Conservation (phyloP, 2,113 vertebrate species). For the Opisthocomus hoazin region DNA sequence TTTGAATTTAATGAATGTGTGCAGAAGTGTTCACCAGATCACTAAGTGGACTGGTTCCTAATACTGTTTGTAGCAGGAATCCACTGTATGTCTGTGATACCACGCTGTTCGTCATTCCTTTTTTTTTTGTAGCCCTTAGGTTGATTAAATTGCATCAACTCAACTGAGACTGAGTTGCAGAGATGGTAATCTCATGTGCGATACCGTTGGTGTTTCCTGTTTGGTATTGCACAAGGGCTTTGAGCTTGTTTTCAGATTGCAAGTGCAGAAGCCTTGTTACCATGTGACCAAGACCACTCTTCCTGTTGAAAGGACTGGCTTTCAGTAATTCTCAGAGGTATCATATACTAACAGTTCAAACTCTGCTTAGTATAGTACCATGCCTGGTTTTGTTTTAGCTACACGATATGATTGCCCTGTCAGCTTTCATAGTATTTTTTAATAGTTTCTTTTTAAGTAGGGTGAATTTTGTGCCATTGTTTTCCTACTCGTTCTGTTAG, state of each 20-base stretch:
- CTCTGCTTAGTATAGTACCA: not conserved
- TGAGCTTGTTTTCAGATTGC: not conserved
- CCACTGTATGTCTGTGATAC: accelerated
- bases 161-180: not conserved
- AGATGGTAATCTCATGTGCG: not conserved
- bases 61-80: not conserved
- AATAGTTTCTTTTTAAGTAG: not conserved
- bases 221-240: not conserved
- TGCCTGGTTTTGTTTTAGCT: not conserved
- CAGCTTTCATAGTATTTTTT: not conserved
- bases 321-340: not conserved
- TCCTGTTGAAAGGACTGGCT: not conserved
- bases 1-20: not conserved
- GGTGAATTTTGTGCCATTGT: not conserved
- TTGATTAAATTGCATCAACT: not conserved
- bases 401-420: not conserved
- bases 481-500: not conserved
- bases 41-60: not conserved
- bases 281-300: not conserved
- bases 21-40: not conserved
- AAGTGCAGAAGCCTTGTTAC: not conserved
- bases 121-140: not conserved
- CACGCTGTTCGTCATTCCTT: not conserved
- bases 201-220: not conserved
- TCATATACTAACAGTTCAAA: not conserved